Evolutionary conservation across 2,797 vertebrate species (phyloP).

Genomic region (Natrix natrix): DNA sequence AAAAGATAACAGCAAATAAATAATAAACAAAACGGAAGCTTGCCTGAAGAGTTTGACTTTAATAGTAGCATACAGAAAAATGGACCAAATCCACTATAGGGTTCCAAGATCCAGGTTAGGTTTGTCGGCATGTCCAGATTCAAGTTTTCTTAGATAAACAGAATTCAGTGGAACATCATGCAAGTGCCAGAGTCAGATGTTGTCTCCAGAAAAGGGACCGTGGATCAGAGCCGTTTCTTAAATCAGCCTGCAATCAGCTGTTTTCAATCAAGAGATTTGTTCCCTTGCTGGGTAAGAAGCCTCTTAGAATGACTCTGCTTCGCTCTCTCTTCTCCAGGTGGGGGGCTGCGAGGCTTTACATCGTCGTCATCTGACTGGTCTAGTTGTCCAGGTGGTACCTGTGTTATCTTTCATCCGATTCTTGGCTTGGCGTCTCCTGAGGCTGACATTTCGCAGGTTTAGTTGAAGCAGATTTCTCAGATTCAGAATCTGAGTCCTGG

Average conservation of each 20-base stretch:
- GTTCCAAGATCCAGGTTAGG: background rate
- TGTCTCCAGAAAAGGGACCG: background rate
- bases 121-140: background rate
- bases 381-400: background rate
- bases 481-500: background rate
- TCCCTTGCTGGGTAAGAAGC: background rate
- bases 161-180: background rate
- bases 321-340: background rate
- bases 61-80: background rate
- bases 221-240: background rate
- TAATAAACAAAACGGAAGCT: background rate
- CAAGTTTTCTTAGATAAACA: background rate
- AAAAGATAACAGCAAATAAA: background rate
- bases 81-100: background rate
- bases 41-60: background rate
- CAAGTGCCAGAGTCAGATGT: background rate
- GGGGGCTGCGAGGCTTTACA: background rate
- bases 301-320: background rate
- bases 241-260: background rate
- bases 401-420: background rate
- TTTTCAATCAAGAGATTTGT: background rate
- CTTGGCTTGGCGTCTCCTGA: background rate
- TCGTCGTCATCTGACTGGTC: background rate
- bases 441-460: background rate
- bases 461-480: background rate